Percentiles rank a stretch among this genome's conserved stretches.
Conservation (phyloP, 1,140 invertebrate species). For the Listronotus oregonensis region DNA sequence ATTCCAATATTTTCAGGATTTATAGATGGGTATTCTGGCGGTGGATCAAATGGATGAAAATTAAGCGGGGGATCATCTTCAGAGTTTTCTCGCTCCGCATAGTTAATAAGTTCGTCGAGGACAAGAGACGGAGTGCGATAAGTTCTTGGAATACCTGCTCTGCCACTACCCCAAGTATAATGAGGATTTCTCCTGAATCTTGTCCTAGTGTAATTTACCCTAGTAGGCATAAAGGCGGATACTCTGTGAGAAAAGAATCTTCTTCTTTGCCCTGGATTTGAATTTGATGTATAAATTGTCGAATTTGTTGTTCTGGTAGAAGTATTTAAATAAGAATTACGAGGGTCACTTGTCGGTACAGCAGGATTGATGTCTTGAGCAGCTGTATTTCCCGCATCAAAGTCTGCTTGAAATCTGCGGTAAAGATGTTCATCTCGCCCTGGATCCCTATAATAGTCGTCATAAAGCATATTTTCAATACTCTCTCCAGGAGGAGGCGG, state of each 20-base stretch:
- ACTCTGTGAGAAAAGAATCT: conserved; percentile 46
- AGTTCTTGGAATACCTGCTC: conserved; percentile 15
- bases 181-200: conserved; percentile 29
- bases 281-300: conserved; percentile 35
- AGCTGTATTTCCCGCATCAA: neutral
- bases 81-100: conserved; percentile 47
- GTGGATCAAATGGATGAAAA: conserved; percentile 43
- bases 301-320: conserved; percentile 42
- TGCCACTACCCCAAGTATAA: conserved; percentile 24
- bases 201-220: conserved; percentile 41
- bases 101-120: conserved; percentile 53
- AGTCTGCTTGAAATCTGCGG: neutral
- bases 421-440: neutral
- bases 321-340: conserved; percentile 27
- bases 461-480: conserved; percentile 22
- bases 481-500: conserved; percentile 21
- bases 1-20: conserved; percentile 37
- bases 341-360: neutral
- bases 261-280: conserved; percentile 28
- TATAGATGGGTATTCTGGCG: conserved; percentile 42
- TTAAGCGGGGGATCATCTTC: conserved; percentile 37
- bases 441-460: neutral
- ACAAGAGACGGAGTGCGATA: conserved; percentile 29
- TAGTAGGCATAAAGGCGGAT: conserved; percentile 50
- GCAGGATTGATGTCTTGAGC: neutral